phyloP scores from a whole-genome alignment of 2,113 vertebrate genomes.

The Phrynocephalus versicolor region DNA sequence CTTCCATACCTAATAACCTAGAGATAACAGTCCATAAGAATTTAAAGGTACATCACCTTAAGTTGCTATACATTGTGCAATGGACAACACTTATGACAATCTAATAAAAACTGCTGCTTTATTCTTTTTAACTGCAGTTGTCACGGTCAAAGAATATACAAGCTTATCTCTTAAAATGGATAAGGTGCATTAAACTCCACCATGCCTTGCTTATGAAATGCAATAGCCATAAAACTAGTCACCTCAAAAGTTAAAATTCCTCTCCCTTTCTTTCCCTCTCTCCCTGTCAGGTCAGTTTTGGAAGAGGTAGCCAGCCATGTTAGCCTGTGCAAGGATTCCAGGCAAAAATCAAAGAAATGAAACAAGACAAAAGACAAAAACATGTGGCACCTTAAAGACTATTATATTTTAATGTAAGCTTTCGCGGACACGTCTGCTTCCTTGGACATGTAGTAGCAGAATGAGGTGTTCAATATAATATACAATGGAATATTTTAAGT shows the following conservation, averaged over 20 bases:
- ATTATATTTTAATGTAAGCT: too few species aligned
- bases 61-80: background rate
- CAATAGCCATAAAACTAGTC: background rate
- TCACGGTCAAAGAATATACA: slow-evolving; percentile 10
- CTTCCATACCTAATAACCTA: background rate
- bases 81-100: background rate
- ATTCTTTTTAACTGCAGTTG: background rate
- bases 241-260: slow-evolving; percentile 1
- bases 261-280: background rate
- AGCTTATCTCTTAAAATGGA: slow-evolving; percentile 1
- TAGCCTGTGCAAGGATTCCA: too few species aligned
- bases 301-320: too few species aligned
- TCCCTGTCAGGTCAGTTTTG: background rate
- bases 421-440: too few species aligned
- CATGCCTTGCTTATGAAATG: background rate
- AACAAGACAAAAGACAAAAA: too few species aligned
- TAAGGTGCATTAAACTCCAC: slow-evolving; percentile 3
- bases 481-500: too few species aligned
- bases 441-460: too few species aligned
- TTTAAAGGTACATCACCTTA: background rate
- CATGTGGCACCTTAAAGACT: too few species aligned
- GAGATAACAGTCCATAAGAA: too few species aligned
- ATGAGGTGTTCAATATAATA: too few species aligned
- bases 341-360: too few species aligned
- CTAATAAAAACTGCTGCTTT: background rate